Evolutionary conservation across 2,888 invertebrate species (phyloP), one percentile per base, ranked within the genome.

Genomic region (Dermolepida albohirtum): DNA sequence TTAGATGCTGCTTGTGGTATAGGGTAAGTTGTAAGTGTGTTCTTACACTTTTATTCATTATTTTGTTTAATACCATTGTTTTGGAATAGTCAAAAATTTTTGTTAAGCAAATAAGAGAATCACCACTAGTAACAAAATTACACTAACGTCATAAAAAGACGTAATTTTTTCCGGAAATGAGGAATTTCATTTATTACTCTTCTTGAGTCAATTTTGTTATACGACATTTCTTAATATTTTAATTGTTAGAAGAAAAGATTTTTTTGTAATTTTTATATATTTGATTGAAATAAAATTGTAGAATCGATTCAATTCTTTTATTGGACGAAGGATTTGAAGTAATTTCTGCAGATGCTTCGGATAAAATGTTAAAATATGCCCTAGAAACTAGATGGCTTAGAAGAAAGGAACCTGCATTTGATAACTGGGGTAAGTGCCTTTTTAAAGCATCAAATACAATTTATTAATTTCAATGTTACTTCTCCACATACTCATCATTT

Each of bases 301-400:
- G 94, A 6, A 90, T 96, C 66, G 96, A 96, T 82, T 95, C 95
- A 0, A 89, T 94, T 78, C 91, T 96, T 92, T 82, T 96, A 52
- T 83, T 96, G 12, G 94, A 95, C 76, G 94, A 94, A 81, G 95
- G 95, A 0, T 96, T 95, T 81, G 87, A 92, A 71, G 90, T 96
- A 34, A 91, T 92, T 1, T 95, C 95, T 0, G 90, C 92, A 4
- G 96, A 96, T 83, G 95, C 95, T 0, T 95, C 95, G 0, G 96
- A 96, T 80, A 95, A 95, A 84, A 96, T 96, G 96, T 82, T 96
- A 76, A 96, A 96, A 78, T 91, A 94, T 79, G 96, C 96, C 0
- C 84, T 95, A 41, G 93, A 94, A 78, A 89, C 93, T 17, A 86
- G 96, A 59, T 96, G 96, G 96, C 89, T 89, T 63, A 88, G 93